phyloP scores from a whole-genome alignment of 2,113 vertebrate species.

The Oryzias woworae region DNA sequence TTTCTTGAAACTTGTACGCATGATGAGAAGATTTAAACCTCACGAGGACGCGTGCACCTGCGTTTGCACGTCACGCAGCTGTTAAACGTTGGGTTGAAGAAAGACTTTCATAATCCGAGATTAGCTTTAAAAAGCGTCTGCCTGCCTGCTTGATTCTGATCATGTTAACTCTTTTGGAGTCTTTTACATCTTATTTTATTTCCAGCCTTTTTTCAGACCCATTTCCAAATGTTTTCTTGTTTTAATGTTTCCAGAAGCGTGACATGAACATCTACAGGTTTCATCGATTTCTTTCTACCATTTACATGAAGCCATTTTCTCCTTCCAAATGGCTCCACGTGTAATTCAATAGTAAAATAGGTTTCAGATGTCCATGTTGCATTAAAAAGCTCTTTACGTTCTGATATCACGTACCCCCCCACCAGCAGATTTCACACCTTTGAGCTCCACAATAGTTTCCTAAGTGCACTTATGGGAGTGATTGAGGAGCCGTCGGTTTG shows the following conservation, averaged over 20 bases:
- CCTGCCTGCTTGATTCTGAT: no score
- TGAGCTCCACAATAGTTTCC: constrained; percentile 43
- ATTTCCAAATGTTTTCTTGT: not conserved
- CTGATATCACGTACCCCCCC: constrained; percentile 10
- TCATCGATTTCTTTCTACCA: not conserved
- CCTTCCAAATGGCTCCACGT: no score
- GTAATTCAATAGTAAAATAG: constrained; percentile 14
- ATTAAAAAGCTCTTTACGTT: constrained; percentile 31
- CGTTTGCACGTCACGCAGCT: no score
- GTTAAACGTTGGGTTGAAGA: no score
- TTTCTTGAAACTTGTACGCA: not conserved
- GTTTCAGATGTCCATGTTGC: constrained; percentile 13
- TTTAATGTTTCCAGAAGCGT: not conserved
- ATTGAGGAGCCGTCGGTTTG: constrained; percentile 46
- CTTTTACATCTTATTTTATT: not conserved
- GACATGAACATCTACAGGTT: not conserved
- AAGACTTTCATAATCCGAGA: no score
- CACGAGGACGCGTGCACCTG: no score
- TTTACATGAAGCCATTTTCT: no score
- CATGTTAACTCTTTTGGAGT: not conserved
- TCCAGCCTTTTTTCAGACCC: not conserved
- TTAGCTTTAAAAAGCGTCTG: no score
- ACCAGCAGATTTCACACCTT: constrained; percentile 54
- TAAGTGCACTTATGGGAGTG: constrained; percentile 51
- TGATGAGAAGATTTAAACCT: no score